Evolutionary conservation across 2,888 invertebrate species (phyloP), one percentile per base, ranked within the genome.

Genomic region (Drosophila longiperda): DNA sequence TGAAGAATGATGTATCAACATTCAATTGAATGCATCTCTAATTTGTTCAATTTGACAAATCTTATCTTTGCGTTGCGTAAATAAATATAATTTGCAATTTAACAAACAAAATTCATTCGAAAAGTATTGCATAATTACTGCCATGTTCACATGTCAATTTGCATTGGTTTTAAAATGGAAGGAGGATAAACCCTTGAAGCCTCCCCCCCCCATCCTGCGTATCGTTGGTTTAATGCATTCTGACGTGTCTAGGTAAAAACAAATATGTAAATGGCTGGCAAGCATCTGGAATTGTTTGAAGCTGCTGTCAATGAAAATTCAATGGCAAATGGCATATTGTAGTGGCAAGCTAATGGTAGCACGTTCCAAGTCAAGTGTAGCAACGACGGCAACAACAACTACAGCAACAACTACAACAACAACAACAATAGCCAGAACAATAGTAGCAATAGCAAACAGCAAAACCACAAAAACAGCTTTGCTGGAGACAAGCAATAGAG

Each of bases 271-370:
- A 84, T 87, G 67, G 75, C 53, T 83, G 71, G 89, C 75, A 70
- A 83, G 73, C 79, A 83, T 73, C 73, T 72, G 59, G 65, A 87
- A 70, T 87, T 66, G 74, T 88, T 86, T 74, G 87, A 63, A 73
- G 66, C 69, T 78, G 45, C 66, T 83, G 81, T 73, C 85, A 72
- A 87, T 89, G 90, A 87, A 80, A 80, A 77, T 74, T 89, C 88
- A 85, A 90, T 90, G 84, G 90, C 66, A 75, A 82, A 78, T 82
- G 83, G 74, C 87, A 87, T 73, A 79, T 90, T 87, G 87, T 79
- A 90, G 79, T 83, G 90, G 79, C 84, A 70, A 60, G 69, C 90
- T 87, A 89, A 87, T 89, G 86, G 88, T 73, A 79, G 71, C 80
- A 82, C 79, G 82, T 79, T 78, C 59, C 74, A 49, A 33, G 50